Evolutionary conservation across 1,140 invertebrate genomes (phyloP).

Genomic region (Halictus rubicundus): DNA sequence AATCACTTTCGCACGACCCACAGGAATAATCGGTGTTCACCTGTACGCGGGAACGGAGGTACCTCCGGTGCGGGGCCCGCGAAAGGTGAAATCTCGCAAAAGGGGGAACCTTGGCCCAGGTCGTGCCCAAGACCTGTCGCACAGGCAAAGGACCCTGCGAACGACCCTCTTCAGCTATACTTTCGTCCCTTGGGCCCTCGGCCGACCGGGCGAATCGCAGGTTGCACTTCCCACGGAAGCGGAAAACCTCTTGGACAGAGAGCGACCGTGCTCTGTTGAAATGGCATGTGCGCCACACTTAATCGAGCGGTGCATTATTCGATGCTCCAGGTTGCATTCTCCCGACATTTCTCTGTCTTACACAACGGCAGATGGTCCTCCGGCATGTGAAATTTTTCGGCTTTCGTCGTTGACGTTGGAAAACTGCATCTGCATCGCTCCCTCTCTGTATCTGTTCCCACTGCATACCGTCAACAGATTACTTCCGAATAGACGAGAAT

Average conservation of each 20-base stretch:
- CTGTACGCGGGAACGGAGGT: slow-evolving; percentile 64
- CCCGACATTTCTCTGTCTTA: not conserved
- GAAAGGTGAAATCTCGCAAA: slow-evolving; percentile 68
- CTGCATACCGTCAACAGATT: too few species aligned
- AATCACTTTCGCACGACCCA: slow-evolving; percentile 74
- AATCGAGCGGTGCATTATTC: slow-evolving; percentile 16
- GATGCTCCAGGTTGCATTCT: not conserved
- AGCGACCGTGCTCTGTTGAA: not conserved
- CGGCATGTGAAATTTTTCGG: slow-evolving; percentile 16
- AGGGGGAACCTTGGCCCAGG: slow-evolving; percentile 62
- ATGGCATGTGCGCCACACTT: slow-evolving; percentile 32
- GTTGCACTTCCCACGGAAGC: slow-evolving; percentile 74
- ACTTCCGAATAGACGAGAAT: too few species aligned
- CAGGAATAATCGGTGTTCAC: slow-evolving; percentile 67
- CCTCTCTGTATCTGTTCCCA: too few species aligned
- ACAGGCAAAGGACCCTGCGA: slow-evolving; percentile 40
- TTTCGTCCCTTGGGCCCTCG: slow-evolving; percentile 32
- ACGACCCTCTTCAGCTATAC: slow-evolving; percentile 18
- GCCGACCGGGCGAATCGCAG: slow-evolving; percentile 53
- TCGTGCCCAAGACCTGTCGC: slow-evolving; percentile 66
- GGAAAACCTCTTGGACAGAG: slow-evolving; percentile 8
- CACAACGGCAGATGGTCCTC: slow-evolving; percentile 35
- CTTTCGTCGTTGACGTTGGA: too few species aligned
- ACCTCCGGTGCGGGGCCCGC: slow-evolving; percentile 32
- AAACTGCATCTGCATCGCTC: not conserved